phyloP scores from a whole-genome alignment of 2,797 vertebrate genomes.

The Mallotus villosus region DNA sequence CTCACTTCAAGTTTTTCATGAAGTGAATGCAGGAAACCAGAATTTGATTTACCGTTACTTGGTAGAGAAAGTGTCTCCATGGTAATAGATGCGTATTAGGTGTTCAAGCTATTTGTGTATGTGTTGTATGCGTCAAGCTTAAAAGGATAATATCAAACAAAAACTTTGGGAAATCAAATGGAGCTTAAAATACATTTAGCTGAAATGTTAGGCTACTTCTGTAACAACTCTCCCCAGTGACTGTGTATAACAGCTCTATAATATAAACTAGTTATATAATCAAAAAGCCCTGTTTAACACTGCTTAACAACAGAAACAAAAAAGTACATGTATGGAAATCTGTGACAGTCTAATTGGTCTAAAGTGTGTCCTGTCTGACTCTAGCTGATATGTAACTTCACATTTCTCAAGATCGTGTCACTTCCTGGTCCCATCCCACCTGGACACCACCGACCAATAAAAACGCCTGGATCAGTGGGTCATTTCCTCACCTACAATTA shows the following conservation, averaged over 20 bases:
- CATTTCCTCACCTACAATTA: conserved; percentile 47
- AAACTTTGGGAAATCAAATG: neutral
- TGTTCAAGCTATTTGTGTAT: neutral
- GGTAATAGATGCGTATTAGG: neutral
- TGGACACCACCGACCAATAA: conserved; percentile 32
- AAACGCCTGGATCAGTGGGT: conserved; percentile 1
- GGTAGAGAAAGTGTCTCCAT: neutral
- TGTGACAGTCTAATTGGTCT: neutral
- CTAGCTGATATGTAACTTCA: conserved; percentile 26
- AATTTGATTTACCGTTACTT: neutral
- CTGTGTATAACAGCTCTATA: neutral
- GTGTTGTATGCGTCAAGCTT: neutral
- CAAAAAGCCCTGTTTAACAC: neutral
- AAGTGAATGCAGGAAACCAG: neutral
- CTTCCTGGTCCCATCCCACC: conserved; percentile 28
- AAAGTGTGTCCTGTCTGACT: conserved; percentile 9
- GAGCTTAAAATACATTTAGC: neutral
- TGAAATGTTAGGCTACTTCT: too few species aligned
- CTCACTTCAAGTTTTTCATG: neutral
- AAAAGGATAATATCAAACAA: neutral
- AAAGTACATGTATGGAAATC: neutral
- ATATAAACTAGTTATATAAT: neutral
- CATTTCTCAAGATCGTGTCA: conserved; percentile 25
- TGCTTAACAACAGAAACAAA: neutral
- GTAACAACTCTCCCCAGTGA: neutral